Percentiles rank a stretch among this genome's conserved stretches.
Evolutionary conservation across 2,113 vertebrate genomes (phyloP).

Genomic region (Columba livia): DNA sequence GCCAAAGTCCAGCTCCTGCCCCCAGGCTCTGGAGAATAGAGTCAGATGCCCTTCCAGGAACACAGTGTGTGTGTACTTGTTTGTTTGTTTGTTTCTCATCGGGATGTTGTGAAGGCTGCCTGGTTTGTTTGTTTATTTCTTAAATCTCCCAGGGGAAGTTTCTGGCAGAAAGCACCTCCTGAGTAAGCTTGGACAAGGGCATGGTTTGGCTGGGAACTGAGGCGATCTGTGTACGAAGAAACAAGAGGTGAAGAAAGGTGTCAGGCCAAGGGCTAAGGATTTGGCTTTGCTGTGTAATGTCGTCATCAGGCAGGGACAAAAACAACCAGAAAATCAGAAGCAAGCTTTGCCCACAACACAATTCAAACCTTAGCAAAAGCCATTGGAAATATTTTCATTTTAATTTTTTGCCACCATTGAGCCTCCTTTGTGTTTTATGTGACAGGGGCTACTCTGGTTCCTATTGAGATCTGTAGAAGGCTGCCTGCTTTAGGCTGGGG

Average conservation of each 20-base stretch:
- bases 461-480: background rate
- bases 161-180: conserved; percentile 53
- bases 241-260: conserved; percentile 42
- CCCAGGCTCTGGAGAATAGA: background rate
- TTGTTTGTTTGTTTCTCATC: conserved; percentile 30
- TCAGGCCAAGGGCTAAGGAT: conserved; percentile 15
- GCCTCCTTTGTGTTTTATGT: background rate
- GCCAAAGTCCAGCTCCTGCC: background rate
- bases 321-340: conserved; percentile 12
- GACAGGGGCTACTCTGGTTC: background rate
- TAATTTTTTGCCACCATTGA: background rate
- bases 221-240: background rate
- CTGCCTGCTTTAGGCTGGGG: background rate
- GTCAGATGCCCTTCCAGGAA: conserved; percentile 24
- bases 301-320: conserved; percentile 33
- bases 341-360: background rate
- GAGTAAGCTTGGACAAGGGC: background rate
- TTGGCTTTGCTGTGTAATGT: conserved; percentile 4
- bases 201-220: conserved; percentile 35
- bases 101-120: conserved; percentile 29
- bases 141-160: conserved; percentile 44
- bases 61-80: background rate
- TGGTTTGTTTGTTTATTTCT: conserved; percentile 58
- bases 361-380: background rate
- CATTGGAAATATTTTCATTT: background rate